Evolutionary conservation across 2,797 vertebrate genomes (phyloP).

Genomic region (Danionella dracula): DNA sequence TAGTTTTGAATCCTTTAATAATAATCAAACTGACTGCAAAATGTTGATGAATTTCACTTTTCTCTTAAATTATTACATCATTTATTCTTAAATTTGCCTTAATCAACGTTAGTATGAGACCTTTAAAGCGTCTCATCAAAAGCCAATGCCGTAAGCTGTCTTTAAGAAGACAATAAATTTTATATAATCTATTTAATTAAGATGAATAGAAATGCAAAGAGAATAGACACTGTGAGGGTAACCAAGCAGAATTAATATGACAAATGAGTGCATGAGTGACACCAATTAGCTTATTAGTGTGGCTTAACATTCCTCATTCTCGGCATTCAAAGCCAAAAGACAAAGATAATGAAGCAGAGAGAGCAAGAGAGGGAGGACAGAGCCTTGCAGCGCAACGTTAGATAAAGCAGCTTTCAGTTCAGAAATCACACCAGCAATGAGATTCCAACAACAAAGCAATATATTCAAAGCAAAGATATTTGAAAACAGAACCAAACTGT

Average conservation of each 20-base stretch:
- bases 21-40: background rate
- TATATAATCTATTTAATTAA: no score
- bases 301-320: constrained; percentile 1
- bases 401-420: constrained; percentile 31
- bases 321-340: constrained; percentile 21
- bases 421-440: constrained; percentile 20
- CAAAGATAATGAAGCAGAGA: background rate
- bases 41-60: no score
- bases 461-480: background rate
- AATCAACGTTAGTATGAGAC: no score
- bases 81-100: no score
- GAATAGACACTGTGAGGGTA: background rate
- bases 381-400: constrained; percentile 57
- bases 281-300: constrained; percentile 14
- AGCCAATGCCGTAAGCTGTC: no score
- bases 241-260: background rate
- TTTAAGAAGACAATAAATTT: no score
- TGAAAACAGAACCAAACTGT: background rate
- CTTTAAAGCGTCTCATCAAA: no score
- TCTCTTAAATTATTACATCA: no score
- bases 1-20: no score
- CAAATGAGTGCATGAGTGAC: constrained; percentile 30
- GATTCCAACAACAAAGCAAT: background rate
- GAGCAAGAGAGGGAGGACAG: background rate
- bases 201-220: background rate